Base-by-base conservation (phyloP, 2,113 vertebrate species). In the Rhinopomastus cyanomelas region DNA sequence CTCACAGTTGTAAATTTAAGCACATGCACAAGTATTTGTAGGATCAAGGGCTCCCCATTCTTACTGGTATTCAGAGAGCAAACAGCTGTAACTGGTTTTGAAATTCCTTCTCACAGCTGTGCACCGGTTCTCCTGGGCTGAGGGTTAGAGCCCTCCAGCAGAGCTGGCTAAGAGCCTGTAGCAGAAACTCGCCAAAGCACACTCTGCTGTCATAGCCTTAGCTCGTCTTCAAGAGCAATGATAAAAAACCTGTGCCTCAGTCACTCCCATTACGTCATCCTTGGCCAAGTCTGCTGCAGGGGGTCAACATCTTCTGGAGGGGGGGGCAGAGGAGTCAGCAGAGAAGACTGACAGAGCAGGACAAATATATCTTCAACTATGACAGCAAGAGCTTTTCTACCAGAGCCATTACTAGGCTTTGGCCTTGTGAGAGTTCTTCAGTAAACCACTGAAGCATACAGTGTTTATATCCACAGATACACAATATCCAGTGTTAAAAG, bases 61-160 rank as follows among this genome's bases (percentile, higher is more conserved):
- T 56, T 65, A 25, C 49, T 72, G 36, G 42, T 17, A 37, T 65
- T 85, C n/a, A 69, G 0, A 0, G 29, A 86, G 53, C 66, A 79
- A 87, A 84, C 57, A 94, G 87, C 94, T 95, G 87, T 78, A 93
- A 62, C 77, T 85, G 74, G 75, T 92, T 93, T 88, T 73, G 87
- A 81, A 88, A 81, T 81, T 65, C 68, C 87, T 66, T 88, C 81
- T 93, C 77, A 25, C 87, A 92, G 92, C 94, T 95, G 90, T 46
- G 62, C 36, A 46, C 81, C 80, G 39, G 19, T 87, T 76, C 49
- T 92, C 53, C 62, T 90, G 57, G 3, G 1, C 51, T 25, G 87
- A n/a, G 61, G 77, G 57, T 57, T 21, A 3, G 25, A 87, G 77
- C 62, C 56, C 74, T 90, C 80, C 42, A 75, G 83, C 88, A 93